phyloP scores from a whole-genome alignment of 1,140 invertebrate species.

The Oryctes rhinoceros region DNA sequence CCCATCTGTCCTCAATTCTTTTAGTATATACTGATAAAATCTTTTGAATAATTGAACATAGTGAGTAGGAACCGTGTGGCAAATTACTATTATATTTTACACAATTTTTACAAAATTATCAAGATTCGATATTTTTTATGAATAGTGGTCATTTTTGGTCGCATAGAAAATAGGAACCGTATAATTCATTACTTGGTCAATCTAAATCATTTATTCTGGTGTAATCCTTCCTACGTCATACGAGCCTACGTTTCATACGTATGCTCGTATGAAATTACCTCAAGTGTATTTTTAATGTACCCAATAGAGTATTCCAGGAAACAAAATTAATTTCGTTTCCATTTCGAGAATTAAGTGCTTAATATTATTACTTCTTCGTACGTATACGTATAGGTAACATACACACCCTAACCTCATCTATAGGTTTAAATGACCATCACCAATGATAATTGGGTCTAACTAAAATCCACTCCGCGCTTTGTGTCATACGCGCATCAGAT shows the following conservation, averaged over 20 bases:
- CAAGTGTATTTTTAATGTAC: background rate
- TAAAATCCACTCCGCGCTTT: slow-evolving; percentile 12
- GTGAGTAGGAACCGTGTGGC: too few species aligned
- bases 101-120: too few species aligned
- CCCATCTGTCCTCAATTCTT: too few species aligned
- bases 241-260: too few species aligned
- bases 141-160: background rate
- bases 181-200: background rate
- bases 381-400: background rate
- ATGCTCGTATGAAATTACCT: background rate
- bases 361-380: slow-evolving; percentile 20
- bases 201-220: background rate
- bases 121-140: too few species aligned
- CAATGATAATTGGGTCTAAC: slow-evolving; percentile 28
- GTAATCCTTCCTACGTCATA: too few species aligned
- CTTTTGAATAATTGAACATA: too few species aligned
- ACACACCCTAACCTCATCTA: background rate
- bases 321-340: slow-evolving; percentile 27
- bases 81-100: too few species aligned
- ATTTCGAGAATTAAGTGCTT: background rate
- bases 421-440: slow-evolving; percentile 18
- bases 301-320: slow-evolving; percentile 20
- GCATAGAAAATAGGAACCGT: background rate
- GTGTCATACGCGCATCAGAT: slow-evolving; percentile 23
- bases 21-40: too few species aligned